Evolutionary conservation across 2,888 invertebrate genomes (phyloP), one percentile per base, ranked within the genome.

Genomic region (Bombylius major): DNA sequence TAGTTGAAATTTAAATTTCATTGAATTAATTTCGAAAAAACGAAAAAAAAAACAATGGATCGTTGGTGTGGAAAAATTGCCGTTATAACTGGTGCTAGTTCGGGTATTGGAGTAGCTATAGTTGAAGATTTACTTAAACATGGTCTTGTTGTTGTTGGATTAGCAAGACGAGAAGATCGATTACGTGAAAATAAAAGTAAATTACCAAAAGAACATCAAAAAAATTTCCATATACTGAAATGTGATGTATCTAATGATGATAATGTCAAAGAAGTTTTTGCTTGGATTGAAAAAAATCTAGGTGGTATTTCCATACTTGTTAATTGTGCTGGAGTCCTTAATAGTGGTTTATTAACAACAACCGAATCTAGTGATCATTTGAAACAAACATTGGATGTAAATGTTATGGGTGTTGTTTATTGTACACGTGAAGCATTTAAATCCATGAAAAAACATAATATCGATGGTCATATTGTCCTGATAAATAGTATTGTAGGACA

Each of bases 81-180:
- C 0, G 75, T 83, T 33, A 80, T 83, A 50, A 82, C 82, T 0
- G 83, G 82, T 2, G 81, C 81, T 11, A 82, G 82, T 66, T 72
- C 77, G 0, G 83, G 82, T 1, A 82, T 83, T 56, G 83, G 79
- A 9, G 77, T 76, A 2, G 76, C 75, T 1, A 70, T 77, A 50
- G 67, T 69, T 23, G 66, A 67, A 51, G 69, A 72, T 51, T 67
- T 81, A 39, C 73, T 76, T 1, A 65, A 71, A 47, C 67, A 71
- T 33, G 82, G 81, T 1, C 63, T 82, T 62, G 73, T 75, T 51
- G 81, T 82, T 1, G 73, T 80, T 1, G 80, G 79, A 1, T 67
- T 80, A 60, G 78, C 78, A 1, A 66, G 79, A 51, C 72, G 78
- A n/a, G 68, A 76, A 34, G 73, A 77, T 1, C 68, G 68, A 33